Evolutionary conservation across 1,140 invertebrate genomes (phyloP), one percentile per base, ranked within the genome.

Genomic region (Plodia interpunctella): DNA sequence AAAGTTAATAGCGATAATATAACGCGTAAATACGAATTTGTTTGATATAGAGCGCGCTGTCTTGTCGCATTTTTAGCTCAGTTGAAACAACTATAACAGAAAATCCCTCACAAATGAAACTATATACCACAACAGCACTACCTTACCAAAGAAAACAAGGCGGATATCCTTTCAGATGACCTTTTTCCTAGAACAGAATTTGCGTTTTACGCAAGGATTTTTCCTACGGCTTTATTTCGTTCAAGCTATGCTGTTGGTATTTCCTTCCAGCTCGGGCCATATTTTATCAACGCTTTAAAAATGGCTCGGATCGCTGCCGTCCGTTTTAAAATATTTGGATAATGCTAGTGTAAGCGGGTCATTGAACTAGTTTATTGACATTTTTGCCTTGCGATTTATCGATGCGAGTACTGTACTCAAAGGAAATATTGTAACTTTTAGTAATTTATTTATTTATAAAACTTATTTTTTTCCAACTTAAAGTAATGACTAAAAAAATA

Each of bases 171-270:
- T 49, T 35, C 58, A 55, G 56, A 70, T 60, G 64, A 75, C 73
- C 65, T 70, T 81, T 73, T 76, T 66, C 65, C 61, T 15, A 32
- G 59, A 76, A 66, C 67, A 68, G 63, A 70, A 78, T 79, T 76
- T 74, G 71, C 71, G 71, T 79, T 76, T 72, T 68, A 70, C 71
- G 66, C 57, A 66, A 62, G 65, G 72, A 76, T 77, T 76, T 78
- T 74, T 71, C 67, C 66, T 61, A 59, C 50, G 44, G 63, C 68
- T 76, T 75, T 76, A 81, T 71, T 75, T 76, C 25, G 60, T 62
- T 65, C 67, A 76, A 76, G 67, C 74, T 70, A 79, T 63, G 59
- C 52, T 55, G 61, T 52, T 28, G 51, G 51, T 53, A 25, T 53
- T 53, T 53, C 20, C 20, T 53, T 53, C 5, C 51, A 21, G 19